Evolutionary conservation across 2,888 invertebrate genomes (phyloP).

Genomic region (Osmoderma eremita): DNA sequence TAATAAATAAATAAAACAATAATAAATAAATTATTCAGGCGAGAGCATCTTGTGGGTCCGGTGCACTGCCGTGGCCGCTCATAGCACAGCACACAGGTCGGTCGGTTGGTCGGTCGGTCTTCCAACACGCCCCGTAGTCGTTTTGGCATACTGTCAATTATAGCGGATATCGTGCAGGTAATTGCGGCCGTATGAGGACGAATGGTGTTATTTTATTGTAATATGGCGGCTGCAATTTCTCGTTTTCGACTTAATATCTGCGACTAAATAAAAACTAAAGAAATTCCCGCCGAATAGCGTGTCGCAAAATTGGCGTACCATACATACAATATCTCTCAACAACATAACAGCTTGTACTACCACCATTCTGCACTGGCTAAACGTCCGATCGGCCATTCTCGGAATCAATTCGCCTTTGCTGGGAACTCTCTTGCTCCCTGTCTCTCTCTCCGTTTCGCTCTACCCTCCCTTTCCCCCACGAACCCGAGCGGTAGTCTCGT

Average conservation of each 20-base stretch:
- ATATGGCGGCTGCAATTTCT: conserved; percentile 35
- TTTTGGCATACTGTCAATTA: conserved; percentile 35
- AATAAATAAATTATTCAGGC: conserved; percentile 33
- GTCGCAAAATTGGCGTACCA: conserved; percentile 27
- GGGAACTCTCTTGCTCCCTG: not conserved
- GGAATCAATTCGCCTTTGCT: conserved; percentile 33
- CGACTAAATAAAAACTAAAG: conserved; percentile 37
- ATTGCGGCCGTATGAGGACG: conserved; percentile 33
- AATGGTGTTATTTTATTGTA: conserved; percentile 36
- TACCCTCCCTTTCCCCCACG: no score
- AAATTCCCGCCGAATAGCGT: conserved; percentile 31
- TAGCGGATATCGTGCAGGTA: conserved; percentile 37
- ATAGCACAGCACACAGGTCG: no score
- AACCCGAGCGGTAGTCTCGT: no score
- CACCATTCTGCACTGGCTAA: conserved; percentile 11
- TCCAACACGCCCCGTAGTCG: conserved; percentile 29
- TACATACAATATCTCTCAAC: conserved; percentile 1
- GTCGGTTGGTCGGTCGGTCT: conserved; percentile 12
- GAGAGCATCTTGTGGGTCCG: conserved; percentile 28
- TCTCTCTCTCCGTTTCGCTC: not conserved
- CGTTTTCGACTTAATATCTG: conserved; percentile 34
- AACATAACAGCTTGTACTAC: not conserved
- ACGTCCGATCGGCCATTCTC: conserved; percentile 27
- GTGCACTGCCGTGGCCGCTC: not conserved
- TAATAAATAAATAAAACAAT: conserved; percentile 23